These are phyloP conservation scores for Sphyrna mokarran DNA, from an alignment of 2,113 vertebrate species.

Conservation along the genomic window DNA sequence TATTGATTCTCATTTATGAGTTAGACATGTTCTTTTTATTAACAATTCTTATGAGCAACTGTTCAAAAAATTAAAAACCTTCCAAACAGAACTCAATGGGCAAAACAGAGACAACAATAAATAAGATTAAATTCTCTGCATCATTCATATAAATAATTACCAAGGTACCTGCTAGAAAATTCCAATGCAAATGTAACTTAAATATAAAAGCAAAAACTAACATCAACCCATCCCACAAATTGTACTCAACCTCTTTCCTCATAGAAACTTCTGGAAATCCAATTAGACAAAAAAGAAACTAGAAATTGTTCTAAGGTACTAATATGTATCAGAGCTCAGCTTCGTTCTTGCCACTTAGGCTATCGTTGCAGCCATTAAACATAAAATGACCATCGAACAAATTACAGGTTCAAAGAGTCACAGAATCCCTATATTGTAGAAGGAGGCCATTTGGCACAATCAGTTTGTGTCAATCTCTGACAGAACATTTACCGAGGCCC, in stretches of 20 bases:
- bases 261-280: background rate
- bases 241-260: background rate
- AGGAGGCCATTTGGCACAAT: no score
- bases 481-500: no score
- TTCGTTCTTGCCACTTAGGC: background rate
- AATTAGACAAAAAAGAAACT: background rate
- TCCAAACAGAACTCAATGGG: background rate
- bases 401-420: background rate
- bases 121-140: background rate
- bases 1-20: background rate
- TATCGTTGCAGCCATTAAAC: background rate
- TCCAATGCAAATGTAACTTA: background rate
- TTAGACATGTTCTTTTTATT: background rate
- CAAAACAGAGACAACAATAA: background rate
- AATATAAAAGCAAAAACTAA: background rate
- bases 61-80: background rate
- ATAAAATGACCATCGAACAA: background rate
- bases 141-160: background rate
- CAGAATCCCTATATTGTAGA: no score
- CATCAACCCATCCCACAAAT: background rate
- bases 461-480: no score
- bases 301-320: background rate
- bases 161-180: background rate
- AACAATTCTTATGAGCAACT: background rate
- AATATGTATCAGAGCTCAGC: background rate